Percentiles rank a stretch among this genome's conserved stretches.
phyloP scores from a whole-genome alignment of 2,797 vertebrate genomes.

The Masticophis lateralis region DNA sequence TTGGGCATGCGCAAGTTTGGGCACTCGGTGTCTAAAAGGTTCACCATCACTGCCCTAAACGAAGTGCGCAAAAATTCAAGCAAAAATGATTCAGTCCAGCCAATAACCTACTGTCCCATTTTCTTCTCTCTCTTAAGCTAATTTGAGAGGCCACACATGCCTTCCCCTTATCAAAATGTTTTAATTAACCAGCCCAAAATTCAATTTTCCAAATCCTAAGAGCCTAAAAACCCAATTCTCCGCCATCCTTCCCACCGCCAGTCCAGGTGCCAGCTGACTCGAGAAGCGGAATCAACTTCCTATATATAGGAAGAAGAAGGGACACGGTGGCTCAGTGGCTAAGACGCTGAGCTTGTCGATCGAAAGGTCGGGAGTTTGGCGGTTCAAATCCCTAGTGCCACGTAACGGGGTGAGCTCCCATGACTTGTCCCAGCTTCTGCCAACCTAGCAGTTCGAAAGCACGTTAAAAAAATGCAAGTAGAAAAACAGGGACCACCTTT shows the following conservation, averaged over 20 bases:
- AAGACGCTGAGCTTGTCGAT: too few relatives aligned
- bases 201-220: not conserved
- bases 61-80: not conserved
- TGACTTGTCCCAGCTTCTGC: too few relatives aligned
- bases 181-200: not conserved
- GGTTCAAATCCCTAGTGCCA: too few relatives aligned
- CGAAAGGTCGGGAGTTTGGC: too few relatives aligned
- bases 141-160: not conserved
- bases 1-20: too few relatives aligned
- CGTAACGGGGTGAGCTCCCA: too few relatives aligned
- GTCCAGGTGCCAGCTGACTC: not conserved
- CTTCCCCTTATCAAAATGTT: not conserved
- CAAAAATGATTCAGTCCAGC: not conserved
- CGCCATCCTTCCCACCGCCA: not conserved
- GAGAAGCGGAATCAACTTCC: not conserved
- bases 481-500: too few relatives aligned
- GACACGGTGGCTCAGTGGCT: too few relatives aligned
- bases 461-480: too few relatives aligned
- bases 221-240: not conserved
- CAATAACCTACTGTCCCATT: not conserved
- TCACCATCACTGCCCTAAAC: not conserved
- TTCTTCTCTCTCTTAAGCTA: not conserved
- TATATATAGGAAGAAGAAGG: not conserved
- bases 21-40: too few relatives aligned
- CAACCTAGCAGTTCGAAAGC: too few relatives aligned